A percentile compares a stretch with the other conserved stretches of the same genome.
Evolutionary conservation across 1,140 invertebrate species (phyloP).

Genomic region (Drosophila prosaltans): DNA sequence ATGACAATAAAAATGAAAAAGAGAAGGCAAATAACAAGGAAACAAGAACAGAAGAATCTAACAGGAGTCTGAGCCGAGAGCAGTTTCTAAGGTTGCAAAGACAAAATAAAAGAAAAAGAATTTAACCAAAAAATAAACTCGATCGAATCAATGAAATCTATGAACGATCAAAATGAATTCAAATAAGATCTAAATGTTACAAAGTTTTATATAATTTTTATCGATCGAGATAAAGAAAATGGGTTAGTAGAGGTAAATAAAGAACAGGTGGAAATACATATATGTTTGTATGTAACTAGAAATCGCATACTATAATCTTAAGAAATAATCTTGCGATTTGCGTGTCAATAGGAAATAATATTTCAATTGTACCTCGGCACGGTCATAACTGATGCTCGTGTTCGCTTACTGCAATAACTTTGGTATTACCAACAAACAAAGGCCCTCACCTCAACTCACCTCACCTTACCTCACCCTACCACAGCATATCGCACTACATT

Average conservation of each 20-base stretch:
- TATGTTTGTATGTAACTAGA: too few species aligned
- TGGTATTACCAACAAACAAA: slow-evolving; percentile 21
- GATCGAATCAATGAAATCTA: too few species aligned
- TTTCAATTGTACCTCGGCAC: background rate
- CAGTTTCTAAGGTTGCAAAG: background rate
- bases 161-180: background rate
- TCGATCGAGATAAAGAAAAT: too few species aligned
- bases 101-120: background rate
- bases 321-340: too few species aligned
- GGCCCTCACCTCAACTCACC: background rate
- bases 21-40: slow-evolving; percentile 13
- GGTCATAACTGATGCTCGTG: slow-evolving; percentile 2
- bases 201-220: too few species aligned
- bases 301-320: too few species aligned
- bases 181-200: background rate
- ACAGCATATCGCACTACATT: background rate
- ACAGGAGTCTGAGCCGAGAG: background rate
- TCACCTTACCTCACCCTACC: background rate
- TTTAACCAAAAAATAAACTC: too few species aligned
- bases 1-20: slow-evolving; percentile 68
- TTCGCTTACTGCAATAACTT: slow-evolving; percentile 30
- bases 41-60: slow-evolving; percentile 5
- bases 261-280: too few species aligned
- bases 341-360: background rate
- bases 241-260: too few species aligned